These are phyloP conservation scores for Catalaphyllia jardinei DNA, from an alignment of 64 coral and sea anemone species.

Conservation along the genomic window DNA sequence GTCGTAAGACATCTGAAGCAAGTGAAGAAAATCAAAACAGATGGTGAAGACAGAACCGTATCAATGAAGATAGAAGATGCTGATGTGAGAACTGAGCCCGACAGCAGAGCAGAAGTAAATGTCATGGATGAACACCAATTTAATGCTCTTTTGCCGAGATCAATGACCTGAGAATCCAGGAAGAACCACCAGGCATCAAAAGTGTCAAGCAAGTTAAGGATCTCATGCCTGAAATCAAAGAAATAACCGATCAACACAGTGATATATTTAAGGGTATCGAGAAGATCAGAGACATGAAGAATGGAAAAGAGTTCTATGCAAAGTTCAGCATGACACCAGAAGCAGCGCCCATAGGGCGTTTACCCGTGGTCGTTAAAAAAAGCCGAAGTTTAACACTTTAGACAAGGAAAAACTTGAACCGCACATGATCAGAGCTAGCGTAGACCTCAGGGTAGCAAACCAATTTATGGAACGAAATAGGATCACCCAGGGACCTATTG, in stretches of 20 bases:
- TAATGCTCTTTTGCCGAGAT: slow-evolving; percentile 38
- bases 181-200: slow-evolving; percentile 7
- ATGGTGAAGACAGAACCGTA: not conserved
- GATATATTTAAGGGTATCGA: slow-evolving; percentile 32
- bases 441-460: slow-evolving; percentile 35
- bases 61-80: slow-evolving; percentile 12
- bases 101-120: slow-evolving; percentile 26
- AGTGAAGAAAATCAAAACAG: slow-evolving; percentile 4
- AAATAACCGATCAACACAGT: slow-evolving; percentile 9
- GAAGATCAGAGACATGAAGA: slow-evolving; percentile 11
- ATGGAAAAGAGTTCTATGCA: slow-evolving; percentile 5
- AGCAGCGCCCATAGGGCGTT: slow-evolving; percentile 39
- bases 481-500: not conserved
- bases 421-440: slow-evolving; percentile 25
- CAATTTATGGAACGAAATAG: slow-evolving; percentile 10
- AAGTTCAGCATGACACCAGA: slow-evolving; percentile 37
- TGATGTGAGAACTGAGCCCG: not conserved
- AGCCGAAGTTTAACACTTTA: slow-evolving; percentile 12
- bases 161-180: slow-evolving; percentile 38
- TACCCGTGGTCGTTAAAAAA: slow-evolving; percentile 1
- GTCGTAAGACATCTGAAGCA: slow-evolving; percentile 20
- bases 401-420: slow-evolving; percentile 9
- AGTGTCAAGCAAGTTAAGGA: not conserved
- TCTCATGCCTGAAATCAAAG: slow-evolving; percentile 9
- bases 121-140: slow-evolving; percentile 58